phyloP scores from a whole-genome alignment of 2,113 vertebrate species.

The Herpetotheres cachinnans region DNA sequence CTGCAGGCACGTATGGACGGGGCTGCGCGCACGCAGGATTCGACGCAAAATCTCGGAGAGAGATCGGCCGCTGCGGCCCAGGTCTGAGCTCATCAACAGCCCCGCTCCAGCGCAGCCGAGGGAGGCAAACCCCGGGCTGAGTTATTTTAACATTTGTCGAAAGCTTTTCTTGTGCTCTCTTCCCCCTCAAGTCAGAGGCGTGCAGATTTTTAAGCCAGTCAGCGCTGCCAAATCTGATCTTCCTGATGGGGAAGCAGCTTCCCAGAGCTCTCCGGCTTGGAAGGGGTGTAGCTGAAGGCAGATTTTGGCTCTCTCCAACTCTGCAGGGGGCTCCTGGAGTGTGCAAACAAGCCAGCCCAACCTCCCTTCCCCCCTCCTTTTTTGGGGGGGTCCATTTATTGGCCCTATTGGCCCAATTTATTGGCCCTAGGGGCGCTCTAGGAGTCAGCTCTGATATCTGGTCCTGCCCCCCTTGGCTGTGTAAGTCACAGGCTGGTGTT shows the following conservation, averaged over 20 bases:
- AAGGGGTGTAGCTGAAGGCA: slow-evolving; percentile 36
- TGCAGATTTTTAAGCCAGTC: slow-evolving; percentile 2
- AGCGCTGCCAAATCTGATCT: slow-evolving; percentile 25
- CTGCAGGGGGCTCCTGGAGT: background rate
- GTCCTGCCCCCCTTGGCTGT: background rate
- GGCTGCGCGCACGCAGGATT: background rate
- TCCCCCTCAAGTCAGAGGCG: slow-evolving; percentile 26
- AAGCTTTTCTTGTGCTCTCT: slow-evolving; percentile 27
- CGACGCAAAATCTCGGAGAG: background rate
- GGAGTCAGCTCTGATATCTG: background rate
- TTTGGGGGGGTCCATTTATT: background rate
- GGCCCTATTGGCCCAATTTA: background rate
- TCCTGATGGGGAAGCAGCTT: slow-evolving; percentile 45
- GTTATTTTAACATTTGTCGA: slow-evolving; percentile 31
- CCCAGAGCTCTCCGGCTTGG: slow-evolving; percentile 40
- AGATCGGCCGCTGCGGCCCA: background rate
- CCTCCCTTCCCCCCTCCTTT: background rate
- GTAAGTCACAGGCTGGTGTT: background rate
- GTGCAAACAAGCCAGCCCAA: background rate
- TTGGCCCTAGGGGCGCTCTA: background rate
- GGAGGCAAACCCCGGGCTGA: slow-evolving; percentile 23
- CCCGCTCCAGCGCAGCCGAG: background rate
- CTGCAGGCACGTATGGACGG: background rate
- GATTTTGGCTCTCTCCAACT: slow-evolving; percentile 4
- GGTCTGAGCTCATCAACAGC: slow-evolving; percentile 20